These are phyloP conservation scores for Trachymyrmex septentrionalis DNA, from an alignment of 1,140 invertebrate genomes.

Conservation along the genomic window DNA sequence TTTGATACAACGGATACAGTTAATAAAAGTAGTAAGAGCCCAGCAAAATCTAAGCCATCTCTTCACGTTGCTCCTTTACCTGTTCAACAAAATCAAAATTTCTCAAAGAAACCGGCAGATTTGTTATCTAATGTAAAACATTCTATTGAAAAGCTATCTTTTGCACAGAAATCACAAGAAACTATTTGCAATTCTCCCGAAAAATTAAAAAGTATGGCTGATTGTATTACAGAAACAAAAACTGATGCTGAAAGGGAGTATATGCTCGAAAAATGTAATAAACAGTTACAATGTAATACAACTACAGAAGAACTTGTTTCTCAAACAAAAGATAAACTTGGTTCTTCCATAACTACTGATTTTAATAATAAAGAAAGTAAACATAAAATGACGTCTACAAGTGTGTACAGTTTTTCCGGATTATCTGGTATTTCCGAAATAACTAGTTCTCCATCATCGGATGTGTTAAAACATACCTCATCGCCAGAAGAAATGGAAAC, in stretches of 20 bases:
- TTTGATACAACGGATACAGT: constrained; percentile 87
- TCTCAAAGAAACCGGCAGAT: background rate
- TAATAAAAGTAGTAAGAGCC: constrained; percentile 75
- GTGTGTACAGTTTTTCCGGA: constrained; percentile 80
- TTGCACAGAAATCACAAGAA: constrained; percentile 35
- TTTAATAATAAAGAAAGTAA: constrained; percentile 64
- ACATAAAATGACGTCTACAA: constrained; percentile 76
- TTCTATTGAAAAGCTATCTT: background rate
- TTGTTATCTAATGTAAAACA: constrained; percentile 12
- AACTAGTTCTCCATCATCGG: constrained; percentile 78
- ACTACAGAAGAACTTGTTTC: constrained; percentile 24
- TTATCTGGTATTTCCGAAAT: constrained; percentile 84
- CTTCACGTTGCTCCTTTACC: constrained; percentile 71
- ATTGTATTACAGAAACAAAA: constrained; percentile 2
- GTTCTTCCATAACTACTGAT: constrained; percentile 23
- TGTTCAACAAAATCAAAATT: constrained; percentile 19
- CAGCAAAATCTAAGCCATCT: constrained; percentile 69
- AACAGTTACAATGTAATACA: constrained; percentile 65
- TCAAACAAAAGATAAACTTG: constrained; percentile 33
- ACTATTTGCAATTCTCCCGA: background rate
- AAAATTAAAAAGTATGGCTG: constrained; percentile 6
- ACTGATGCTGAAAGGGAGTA: constrained; percentile 13
- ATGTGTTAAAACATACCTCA: constrained; percentile 75
- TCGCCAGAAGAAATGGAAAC: constrained; percentile 87
- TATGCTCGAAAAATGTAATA: constrained; percentile 18